phyloP scores from a whole-genome alignment of 1,140 invertebrate species.

The Papilio polyxenes region DNA sequence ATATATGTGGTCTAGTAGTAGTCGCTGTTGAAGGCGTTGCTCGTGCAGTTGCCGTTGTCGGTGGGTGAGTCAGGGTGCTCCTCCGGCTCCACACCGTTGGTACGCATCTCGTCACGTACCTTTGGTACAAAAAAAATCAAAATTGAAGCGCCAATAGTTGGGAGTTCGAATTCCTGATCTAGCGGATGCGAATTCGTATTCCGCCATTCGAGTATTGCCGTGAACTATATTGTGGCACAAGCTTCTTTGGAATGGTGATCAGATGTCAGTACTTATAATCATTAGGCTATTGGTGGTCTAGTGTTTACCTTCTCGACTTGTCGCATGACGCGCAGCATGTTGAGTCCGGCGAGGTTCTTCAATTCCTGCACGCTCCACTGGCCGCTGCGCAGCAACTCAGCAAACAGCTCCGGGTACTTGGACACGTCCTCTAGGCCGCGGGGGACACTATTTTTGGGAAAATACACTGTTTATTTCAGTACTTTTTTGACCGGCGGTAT shows the following conservation, averaged over 20 bases:
- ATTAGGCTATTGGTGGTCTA: background rate
- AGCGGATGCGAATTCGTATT: too few relatives aligned
- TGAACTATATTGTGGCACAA: too few relatives aligned
- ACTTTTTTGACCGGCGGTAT: background rate
- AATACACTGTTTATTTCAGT: background rate
- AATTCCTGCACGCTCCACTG: constrained; percentile 88
- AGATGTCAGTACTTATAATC: too few relatives aligned
- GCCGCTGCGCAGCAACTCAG: constrained; percentile 83
- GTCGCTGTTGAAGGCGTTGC: constrained; percentile 76
- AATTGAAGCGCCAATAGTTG: background rate
- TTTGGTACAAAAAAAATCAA: constrained; percentile 42
- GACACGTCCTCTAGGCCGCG: constrained; percentile 91
- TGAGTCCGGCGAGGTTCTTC: constrained; percentile 88
- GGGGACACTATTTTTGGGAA: constrained; percentile 81
- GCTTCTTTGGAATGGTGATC: too few relatives aligned
- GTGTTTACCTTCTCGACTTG: constrained; percentile 86
- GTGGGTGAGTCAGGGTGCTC: constrained; percentile 75
- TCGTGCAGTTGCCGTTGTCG: constrained; percentile 79
- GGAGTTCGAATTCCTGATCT: too few relatives aligned
- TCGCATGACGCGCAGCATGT: constrained; percentile 88
- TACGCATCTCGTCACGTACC: constrained; percentile 77
- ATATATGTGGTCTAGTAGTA: constrained; percentile 54
- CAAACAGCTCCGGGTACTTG: constrained; percentile 89
- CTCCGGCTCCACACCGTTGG: constrained; percentile 74
- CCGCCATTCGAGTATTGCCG: too few relatives aligned